phyloP scores from a whole-genome alignment of 2,888 invertebrate genomes.

The Lycophotia porphyrea region DNA sequence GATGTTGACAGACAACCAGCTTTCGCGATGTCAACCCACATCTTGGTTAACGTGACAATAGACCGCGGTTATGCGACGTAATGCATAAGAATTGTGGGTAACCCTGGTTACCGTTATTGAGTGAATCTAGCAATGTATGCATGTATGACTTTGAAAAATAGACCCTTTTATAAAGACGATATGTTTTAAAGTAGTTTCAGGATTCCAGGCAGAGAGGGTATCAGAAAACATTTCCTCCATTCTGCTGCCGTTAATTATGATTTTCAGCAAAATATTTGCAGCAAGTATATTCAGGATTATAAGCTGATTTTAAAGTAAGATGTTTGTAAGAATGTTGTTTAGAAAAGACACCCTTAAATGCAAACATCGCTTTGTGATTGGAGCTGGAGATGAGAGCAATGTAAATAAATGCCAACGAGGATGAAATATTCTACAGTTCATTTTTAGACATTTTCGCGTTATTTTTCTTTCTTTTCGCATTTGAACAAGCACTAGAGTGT shows the following conservation, averaged over 20 bases:
- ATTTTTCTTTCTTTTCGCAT: no score
- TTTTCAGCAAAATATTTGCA: background rate
- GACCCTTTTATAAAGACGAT: background rate
- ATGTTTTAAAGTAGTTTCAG: background rate
- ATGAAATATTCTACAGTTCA: background rate
- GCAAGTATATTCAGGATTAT: background rate
- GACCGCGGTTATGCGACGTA: constrained; percentile 55
- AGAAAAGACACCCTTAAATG: background rate
- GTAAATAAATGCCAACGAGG: background rate
- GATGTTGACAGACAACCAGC: constrained; percentile 81
- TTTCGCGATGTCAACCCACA: constrained; percentile 85
- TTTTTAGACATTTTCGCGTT: no score
- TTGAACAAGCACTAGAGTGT: no score
- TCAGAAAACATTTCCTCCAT: background rate
- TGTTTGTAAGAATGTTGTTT: background rate
- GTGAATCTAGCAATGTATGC: background rate
- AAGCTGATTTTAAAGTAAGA: background rate
- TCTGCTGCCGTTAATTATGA: background rate
- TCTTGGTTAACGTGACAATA: constrained; percentile 76
- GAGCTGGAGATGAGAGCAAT: background rate
- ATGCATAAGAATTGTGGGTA: constrained; percentile 45
- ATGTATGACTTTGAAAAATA: background rate
- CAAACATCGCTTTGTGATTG: background rate
- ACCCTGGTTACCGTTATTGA: background rate
- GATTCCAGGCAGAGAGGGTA: background rate